phyloP scores from a whole-genome alignment of 2,888 invertebrate genomes.

The Mythimna impura region DNA sequence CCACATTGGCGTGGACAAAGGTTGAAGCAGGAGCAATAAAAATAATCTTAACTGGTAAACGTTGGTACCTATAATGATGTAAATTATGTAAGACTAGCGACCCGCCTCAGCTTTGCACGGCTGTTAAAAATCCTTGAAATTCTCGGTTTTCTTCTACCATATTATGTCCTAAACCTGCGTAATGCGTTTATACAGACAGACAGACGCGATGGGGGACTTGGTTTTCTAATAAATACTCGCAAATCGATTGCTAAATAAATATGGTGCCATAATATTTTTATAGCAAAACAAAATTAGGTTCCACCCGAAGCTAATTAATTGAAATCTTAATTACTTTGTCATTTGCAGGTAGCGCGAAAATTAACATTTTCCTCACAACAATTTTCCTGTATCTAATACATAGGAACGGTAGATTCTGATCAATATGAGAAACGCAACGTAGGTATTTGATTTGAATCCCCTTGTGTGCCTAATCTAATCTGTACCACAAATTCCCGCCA shows the following conservation, averaged over 20 bases:
- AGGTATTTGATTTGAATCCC: conserved; percentile 17
- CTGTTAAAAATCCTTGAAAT: too few relatives aligned
- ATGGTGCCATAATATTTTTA: neutral
- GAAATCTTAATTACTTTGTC: conserved; percentile 10
- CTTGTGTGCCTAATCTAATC: conserved; percentile 37
- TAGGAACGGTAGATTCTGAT: neutral
- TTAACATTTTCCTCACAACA: neutral
- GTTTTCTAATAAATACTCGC: too few relatives aligned
- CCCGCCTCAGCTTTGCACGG: too few relatives aligned
- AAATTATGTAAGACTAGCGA: too few relatives aligned
- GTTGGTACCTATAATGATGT: too few relatives aligned
- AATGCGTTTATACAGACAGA: too few relatives aligned
- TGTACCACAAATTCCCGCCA: neutral
- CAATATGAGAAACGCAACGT: conserved; percentile 1
- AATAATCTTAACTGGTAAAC: too few relatives aligned
- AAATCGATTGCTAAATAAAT: neutral
- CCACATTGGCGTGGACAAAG: too few relatives aligned
- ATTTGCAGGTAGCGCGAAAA: conserved; percentile 3
- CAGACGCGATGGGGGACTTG: too few relatives aligned
- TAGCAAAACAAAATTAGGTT: neutral
- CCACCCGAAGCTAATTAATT: conserved; percentile 12
- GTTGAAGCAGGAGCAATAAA: too few relatives aligned
- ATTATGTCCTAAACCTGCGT: too few relatives aligned
- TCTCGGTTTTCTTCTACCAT: too few relatives aligned
- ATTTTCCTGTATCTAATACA: neutral